Evolutionary conservation across 23 tunicate genomes (phyloP), one percentile per base, ranked within the genome.

Genomic region (Oikopleura albicans): DNA sequence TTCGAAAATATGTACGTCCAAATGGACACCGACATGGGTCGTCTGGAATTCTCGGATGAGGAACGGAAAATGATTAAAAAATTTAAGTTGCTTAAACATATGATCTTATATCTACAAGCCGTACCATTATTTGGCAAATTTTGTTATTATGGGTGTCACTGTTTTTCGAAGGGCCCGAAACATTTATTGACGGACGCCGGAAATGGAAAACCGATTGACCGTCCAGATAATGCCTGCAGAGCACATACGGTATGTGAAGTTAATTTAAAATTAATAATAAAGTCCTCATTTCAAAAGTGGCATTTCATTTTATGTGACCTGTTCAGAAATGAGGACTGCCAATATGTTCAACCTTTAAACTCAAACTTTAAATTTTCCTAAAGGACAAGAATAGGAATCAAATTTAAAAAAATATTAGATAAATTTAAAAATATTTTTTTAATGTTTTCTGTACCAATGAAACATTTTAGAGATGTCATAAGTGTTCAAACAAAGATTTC

Each of bases 81-180:
- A 29, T 71, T 71, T 37, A 71, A 71, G 31, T 71, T 71, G 79
- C 4, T 71, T 34, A 71, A 71, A 29, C 28, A 71, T 37, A 71
- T 71, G 79, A 71, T 71, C 37, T 27, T 71, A 4, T 71, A 71
- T 37, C 79, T 71, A 22, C 79, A 71, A 71, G 4, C 2, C 4
- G 34, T 71, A 34, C 79, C 79, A 71, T 2, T 71, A 22, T 71
- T 71, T 37, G 79, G 79, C 28, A 71, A 71, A 71, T 71, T 16
- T 71, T 71, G 79, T 37, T 71, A 22, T 71, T 71, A 71, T 37
- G 79, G 79, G 4, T 71, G 79, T 29, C 31, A 71, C 37, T 71
- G 79, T 37, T 71, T 71, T 31, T 16, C 79, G 28, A 71, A 12
- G 79, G 79, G 79, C 37, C 79, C 79, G 4, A 12, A 12, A 16